These are phyloP conservation scores for Miichthys miiuy DNA, from an alignment of 2,797 vertebrate genomes.

Conservation along the genomic window DNA sequence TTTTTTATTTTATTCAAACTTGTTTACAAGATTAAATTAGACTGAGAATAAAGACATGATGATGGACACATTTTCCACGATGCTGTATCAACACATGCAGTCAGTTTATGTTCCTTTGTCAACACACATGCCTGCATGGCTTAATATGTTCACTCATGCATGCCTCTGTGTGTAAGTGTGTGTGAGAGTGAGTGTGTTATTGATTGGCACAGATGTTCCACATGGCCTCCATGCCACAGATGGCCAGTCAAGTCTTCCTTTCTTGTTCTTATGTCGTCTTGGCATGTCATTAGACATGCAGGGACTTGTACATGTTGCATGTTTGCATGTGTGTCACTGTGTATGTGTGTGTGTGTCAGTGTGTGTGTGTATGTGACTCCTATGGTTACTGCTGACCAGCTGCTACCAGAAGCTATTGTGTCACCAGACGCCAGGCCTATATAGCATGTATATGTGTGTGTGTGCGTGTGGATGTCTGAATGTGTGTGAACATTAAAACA, in stretches of 20 bases:
- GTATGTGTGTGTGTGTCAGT: constrained; percentile 6
- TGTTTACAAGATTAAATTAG: background rate
- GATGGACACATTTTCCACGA: background rate
- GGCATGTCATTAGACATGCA: constrained; percentile 76
- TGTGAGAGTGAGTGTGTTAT: constrained; percentile 59
- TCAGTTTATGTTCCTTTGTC: background rate
- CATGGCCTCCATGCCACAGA: constrained; percentile 68
- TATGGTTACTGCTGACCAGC: constrained; percentile 73
- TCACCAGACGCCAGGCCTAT: constrained; percentile 49
- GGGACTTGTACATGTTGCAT: constrained; percentile 57
- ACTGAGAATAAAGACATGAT: background rate
- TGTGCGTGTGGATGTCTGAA: constrained; percentile 5
- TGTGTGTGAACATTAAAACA: background rate
- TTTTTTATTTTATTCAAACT: background rate
- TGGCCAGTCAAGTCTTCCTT: constrained; percentile 65
- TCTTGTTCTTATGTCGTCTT: constrained; percentile 64
- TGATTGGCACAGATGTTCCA: constrained; percentile 72
- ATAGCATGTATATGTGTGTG: constrained; percentile 47
- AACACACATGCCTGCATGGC: constrained; percentile 29
- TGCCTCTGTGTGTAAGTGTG: constrained; percentile 21
- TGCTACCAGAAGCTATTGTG: constrained; percentile 74
- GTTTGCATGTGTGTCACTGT: constrained; percentile 14
- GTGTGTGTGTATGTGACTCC: constrained; percentile 30
- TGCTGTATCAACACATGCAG: background rate
- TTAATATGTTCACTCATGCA: constrained; percentile 28